Evolutionary conservation across 35 echinoderm and acorn worm genomes (phyloP), one percentile per base, ranked within the genome.

Genomic region (Stichopus chloronotus): DNA sequence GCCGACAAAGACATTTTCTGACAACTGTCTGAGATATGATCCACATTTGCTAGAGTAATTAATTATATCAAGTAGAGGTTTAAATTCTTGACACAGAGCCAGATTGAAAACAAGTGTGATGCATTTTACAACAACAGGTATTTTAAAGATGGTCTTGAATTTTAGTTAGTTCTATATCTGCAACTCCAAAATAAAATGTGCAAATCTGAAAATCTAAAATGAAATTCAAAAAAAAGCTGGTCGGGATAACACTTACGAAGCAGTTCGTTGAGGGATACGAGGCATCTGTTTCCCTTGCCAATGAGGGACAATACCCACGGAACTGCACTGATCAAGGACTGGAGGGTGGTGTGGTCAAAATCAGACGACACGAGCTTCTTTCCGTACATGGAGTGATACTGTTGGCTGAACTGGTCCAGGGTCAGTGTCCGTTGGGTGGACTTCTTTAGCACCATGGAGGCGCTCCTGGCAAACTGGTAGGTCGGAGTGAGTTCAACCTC

Each of bases 391-490:
- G 19, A 12, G 12, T 95, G 81, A 24, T 96, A 99, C 20, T 78
- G 80, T n/a, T 78, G 43, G 6, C 92, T 57, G 78, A 99, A 99
- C 21, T 96, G 91, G n/a, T 92, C 92, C 22, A 96, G 43, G 56
- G 95, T 90, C 58, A 99, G 68, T 43, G 94, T 85, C 13, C 92
- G 79, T 12, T 95, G 93, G 9, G 90, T 77, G 17, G 69, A 55
- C 3, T 90, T 87, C 5, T 91, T 69, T 12, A 99, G 93, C 7
- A 99, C 92, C 4, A 74, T 72, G 16, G 95, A 92, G 56, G 94
- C 95, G 14, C 84, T 88, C 25, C 95, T 90, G 1, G 97, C 97
- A 96, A 99, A 99, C 92, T 99, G 95, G 90, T 99, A 94, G 76
- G 88, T 84, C 25, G 88, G 95, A 4, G 95, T 99, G 12, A 99